Evolutionary conservation across 2,797 vertebrate genomes (phyloP).

Genomic region (Argyrosomus regius): DNA sequence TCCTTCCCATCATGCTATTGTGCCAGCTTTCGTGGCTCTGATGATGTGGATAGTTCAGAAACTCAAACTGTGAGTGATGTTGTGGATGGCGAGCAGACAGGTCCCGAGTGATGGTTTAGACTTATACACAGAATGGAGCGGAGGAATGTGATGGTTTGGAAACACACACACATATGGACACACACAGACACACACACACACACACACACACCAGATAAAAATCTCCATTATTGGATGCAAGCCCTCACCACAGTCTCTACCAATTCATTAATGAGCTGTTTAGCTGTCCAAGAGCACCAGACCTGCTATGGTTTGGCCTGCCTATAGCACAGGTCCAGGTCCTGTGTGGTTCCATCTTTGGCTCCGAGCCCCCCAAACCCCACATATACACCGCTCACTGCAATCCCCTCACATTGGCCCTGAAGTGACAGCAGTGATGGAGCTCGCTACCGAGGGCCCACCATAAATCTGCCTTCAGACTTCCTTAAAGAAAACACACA

Average conservation of each 20-base stretch:
- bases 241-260: slow-evolving; percentile 78
- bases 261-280: slow-evolving; percentile 80
- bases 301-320: slow-evolving; percentile 76
- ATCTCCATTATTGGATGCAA: slow-evolving; percentile 65
- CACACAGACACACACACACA: slow-evolving; percentile 33
- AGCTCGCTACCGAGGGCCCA: slow-evolving; percentile 64
- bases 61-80: slow-evolving; percentile 74
- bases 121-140: slow-evolving; percentile 48
- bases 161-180: slow-evolving; percentile 46
- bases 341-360: slow-evolving; percentile 72
- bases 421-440: slow-evolving; percentile 77
- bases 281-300: slow-evolving; percentile 75
- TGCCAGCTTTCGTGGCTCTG: slow-evolving; percentile 70
- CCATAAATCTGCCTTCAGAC: slow-evolving; percentile 77
- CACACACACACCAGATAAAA: slow-evolving; percentile 58
- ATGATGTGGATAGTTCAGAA: slow-evolving; percentile 72
- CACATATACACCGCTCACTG: slow-evolving; percentile 33
- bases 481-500: slow-evolving; percentile 76
- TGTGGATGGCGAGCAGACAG: slow-evolving; percentile 77
- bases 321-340: slow-evolving; percentile 67
- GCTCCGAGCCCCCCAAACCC: slow-evolving; percentile 28
- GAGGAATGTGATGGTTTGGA: slow-evolving; percentile 73
- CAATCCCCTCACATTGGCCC: slow-evolving; percentile 69
- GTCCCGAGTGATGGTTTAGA: slow-evolving; percentile 69
- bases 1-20: slow-evolving; percentile 49